These are phyloP conservation scores for Sylvietta virens DNA, from an alignment of 2,113 vertebrate genomes.

Conservation along the genomic window DNA sequence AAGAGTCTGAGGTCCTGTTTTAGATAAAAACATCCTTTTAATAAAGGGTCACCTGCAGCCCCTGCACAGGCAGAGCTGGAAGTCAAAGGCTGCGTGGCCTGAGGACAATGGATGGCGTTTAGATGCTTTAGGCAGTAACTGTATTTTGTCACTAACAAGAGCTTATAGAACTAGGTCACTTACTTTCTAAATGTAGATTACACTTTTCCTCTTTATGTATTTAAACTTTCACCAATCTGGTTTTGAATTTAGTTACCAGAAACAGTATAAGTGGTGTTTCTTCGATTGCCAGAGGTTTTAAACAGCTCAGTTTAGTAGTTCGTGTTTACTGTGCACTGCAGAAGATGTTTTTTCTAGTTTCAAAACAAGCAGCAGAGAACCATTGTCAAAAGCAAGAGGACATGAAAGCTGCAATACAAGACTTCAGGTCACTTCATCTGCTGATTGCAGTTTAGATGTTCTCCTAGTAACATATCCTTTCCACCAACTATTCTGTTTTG, in stretches of 20 bases:
- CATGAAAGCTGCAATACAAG: neutral
- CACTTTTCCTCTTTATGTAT: slow-evolving; percentile 35
- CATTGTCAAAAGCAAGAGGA: neutral
- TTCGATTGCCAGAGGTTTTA: slow-evolving; percentile 21
- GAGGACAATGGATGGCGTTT: neutral
- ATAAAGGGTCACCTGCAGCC: neutral
- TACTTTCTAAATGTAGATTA: slow-evolving; percentile 28
- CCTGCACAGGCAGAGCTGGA: neutral
- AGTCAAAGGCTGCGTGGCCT: neutral
- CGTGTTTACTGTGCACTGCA: slow-evolving; percentile 31
- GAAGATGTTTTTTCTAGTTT: neutral
- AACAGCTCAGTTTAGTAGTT: slow-evolving; percentile 15
- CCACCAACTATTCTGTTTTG: neutral
- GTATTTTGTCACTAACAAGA: slow-evolving; percentile 47
- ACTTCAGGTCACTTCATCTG: neutral
- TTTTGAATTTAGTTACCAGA: slow-evolving; percentile 52
- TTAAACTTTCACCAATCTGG: slow-evolving; percentile 51
- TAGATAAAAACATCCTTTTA: neutral
- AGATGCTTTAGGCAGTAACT: slow-evolving; percentile 14
- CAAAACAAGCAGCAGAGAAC: slow-evolving; percentile 27
- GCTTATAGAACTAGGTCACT: slow-evolving; percentile 45
- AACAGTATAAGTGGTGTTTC: neutral
- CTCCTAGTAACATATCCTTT: neutral
- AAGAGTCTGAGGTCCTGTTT: neutral
- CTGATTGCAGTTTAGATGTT: neutral